A percentile compares a stretch with the other conserved stretches of the same genome.
These are phyloP conservation scores for Falco novaeseelandiae DNA, from an alignment of 2,797 vertebrate genomes.

Conservation along the genomic window DNA sequence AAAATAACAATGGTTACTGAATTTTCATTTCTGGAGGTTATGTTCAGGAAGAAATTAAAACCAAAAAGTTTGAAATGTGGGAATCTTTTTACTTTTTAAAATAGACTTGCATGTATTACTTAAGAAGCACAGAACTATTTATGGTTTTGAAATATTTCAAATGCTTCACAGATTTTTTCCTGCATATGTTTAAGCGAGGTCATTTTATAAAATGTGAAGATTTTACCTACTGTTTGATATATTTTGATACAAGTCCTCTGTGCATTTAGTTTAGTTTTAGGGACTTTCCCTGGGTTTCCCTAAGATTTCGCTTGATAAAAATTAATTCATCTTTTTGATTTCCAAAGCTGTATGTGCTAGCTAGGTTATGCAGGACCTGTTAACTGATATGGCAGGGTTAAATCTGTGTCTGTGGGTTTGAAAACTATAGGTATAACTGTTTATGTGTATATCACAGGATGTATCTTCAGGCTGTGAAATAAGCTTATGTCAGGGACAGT, in stretches of 20 bases:
- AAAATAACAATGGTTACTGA: not conserved
- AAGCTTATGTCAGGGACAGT: not conserved
- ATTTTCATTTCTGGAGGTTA: not conserved
- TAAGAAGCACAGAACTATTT: not conserved
- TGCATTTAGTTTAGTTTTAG: not conserved
- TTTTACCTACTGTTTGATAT: not conserved
- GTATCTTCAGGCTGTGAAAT: not conserved
- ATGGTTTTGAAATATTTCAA: not conserved
- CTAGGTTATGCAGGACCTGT: not conserved
- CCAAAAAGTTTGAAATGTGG: not conserved
- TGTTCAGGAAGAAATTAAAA: not conserved
- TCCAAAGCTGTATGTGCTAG: not conserved
- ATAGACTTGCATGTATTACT: not conserved
- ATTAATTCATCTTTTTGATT: not conserved
- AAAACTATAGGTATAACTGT: not conserved
- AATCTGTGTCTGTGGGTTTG: not conserved
- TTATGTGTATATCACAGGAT: not conserved
- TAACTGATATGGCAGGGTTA: not conserved
- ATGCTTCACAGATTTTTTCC: not conserved
- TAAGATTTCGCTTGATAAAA: not conserved
- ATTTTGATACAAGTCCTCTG: not conserved
- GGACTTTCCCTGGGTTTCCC: not conserved
- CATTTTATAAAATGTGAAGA: not conserved
- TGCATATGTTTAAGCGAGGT: not conserved
- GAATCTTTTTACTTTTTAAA: not conserved